Conservation (phyloP, 2,113 vertebrate genomes). For the Osmerus mordax region DNA sequence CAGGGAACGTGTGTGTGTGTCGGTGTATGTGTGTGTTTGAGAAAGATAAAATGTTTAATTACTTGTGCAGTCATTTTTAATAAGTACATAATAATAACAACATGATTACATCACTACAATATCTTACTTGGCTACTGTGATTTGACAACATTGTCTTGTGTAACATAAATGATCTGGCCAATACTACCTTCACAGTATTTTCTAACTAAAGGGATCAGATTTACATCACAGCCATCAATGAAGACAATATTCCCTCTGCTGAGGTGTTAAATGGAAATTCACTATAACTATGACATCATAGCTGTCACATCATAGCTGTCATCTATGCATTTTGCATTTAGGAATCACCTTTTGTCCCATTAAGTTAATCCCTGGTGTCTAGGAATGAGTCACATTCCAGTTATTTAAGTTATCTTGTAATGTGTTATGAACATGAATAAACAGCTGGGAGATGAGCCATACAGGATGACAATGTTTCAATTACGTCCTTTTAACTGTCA, state of each 20-base stretch:
- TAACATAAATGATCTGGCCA: no score
- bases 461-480: background rate
- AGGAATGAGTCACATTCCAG: background rate
- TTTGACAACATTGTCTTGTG: no score
- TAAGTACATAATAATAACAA: no score
- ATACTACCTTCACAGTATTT: no score
- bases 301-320: background rate
- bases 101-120: no score
- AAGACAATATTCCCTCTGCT: background rate
- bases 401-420: no score
- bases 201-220: no score
- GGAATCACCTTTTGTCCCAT: background rate
- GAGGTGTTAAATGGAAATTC: background rate
- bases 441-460: background rate
- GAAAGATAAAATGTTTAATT: no score
- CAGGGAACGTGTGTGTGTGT: constrained; percentile 1
- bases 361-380: background rate
- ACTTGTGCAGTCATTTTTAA: no score
- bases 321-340: background rate
- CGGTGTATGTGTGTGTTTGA: no score
- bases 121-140: no score
- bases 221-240: no score
- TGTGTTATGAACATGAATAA: background rate
- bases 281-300: background rate
- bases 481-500: background rate